A percentile compares a stretch with the other conserved stretches of the same genome.
Evolutionary conservation across 2,113 vertebrate genomes (phyloP).

Genomic region (cat (Felis catus)): DNA sequence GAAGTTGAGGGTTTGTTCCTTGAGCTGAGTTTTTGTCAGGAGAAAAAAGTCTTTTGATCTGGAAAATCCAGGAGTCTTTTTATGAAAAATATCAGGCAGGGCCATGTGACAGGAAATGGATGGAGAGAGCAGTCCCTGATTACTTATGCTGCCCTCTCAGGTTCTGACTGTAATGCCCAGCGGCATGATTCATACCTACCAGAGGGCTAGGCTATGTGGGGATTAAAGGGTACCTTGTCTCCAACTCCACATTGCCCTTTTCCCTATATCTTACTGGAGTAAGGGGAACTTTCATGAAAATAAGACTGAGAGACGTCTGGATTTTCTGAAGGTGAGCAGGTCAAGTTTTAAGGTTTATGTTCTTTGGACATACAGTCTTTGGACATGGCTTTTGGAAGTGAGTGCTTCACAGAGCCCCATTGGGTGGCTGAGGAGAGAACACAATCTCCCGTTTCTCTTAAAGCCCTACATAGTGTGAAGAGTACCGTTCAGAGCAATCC

Average conservation of each 20-base stretch:
- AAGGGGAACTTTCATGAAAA: background rate
- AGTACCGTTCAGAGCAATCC: too few species aligned
- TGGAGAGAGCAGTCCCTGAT: background rate
- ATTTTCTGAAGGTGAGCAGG: conserved; percentile 9
- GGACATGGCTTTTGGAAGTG: background rate
- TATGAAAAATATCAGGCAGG: background rate
- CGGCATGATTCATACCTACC: background rate
- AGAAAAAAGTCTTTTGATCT: background rate
- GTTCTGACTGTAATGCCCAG: background rate
- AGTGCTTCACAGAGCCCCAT: background rate
- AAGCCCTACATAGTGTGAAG: too few species aligned
- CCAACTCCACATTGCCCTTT: background rate
- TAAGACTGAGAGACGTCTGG: background rate
- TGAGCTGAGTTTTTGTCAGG: background rate
- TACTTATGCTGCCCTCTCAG: background rate
- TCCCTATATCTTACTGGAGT: background rate
- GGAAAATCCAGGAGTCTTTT: background rate
- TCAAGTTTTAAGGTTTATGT: background rate
- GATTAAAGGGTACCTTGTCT: background rate
- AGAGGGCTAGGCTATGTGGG: background rate
- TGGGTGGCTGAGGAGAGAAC: background rate
- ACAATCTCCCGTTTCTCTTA: background rate
- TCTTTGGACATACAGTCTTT: background rate
- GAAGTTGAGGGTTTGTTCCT: background rate
- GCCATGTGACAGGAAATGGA: background rate